Conservation (phyloP, 2,888 invertebrate species). For the Brachyptera putata region DNA sequence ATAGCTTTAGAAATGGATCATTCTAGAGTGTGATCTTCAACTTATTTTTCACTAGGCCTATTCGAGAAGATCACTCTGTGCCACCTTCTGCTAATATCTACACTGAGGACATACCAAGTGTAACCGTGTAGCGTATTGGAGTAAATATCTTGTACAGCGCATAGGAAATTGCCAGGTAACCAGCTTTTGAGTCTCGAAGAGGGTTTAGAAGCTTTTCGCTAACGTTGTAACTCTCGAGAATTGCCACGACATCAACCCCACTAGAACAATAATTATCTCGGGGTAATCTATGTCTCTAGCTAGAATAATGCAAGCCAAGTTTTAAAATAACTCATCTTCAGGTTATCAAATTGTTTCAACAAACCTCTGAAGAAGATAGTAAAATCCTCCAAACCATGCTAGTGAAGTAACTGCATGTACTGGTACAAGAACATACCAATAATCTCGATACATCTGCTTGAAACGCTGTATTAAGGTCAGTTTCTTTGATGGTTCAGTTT, state of each 20-base stretch:
- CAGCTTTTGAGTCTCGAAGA: slow-evolving; percentile 73
- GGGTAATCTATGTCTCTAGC: background rate
- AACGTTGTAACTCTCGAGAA: slow-evolving; percentile 71
- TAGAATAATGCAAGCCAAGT: slow-evolving; percentile 5
- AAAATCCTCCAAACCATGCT: slow-evolving; percentile 85
- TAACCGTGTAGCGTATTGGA: slow-evolving; percentile 88
- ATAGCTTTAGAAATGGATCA: too few relatives aligned
- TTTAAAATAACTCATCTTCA: background rate
- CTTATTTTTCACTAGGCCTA: too few relatives aligned
- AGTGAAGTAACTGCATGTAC: slow-evolving; percentile 87
- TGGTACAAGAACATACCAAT: slow-evolving; percentile 94
- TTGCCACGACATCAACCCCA: slow-evolving; percentile 81
- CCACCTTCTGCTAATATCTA: too few relatives aligned
- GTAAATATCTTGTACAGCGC: slow-evolving; percentile 91
- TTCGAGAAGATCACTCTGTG: too few relatives aligned
- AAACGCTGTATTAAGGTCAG: slow-evolving; percentile 71
- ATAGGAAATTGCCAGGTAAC: slow-evolving; percentile 85
- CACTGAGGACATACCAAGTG: slow-evolving; percentile 75
- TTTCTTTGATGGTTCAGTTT: slow-evolving; percentile 44
- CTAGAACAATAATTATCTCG: slow-evolving; percentile 52
- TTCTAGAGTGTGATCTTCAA: too few relatives aligned
- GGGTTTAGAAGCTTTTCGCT: slow-evolving; percentile 75
- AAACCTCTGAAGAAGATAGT: slow-evolving; percentile 49
- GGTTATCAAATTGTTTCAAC: background rate
- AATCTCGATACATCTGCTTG: slow-evolving; percentile 88